Evolutionary conservation across 2,797 vertebrate species (phyloP), one percentile per base, ranked within the genome.

Genomic region (Eupleurogrammus muticus): DNA sequence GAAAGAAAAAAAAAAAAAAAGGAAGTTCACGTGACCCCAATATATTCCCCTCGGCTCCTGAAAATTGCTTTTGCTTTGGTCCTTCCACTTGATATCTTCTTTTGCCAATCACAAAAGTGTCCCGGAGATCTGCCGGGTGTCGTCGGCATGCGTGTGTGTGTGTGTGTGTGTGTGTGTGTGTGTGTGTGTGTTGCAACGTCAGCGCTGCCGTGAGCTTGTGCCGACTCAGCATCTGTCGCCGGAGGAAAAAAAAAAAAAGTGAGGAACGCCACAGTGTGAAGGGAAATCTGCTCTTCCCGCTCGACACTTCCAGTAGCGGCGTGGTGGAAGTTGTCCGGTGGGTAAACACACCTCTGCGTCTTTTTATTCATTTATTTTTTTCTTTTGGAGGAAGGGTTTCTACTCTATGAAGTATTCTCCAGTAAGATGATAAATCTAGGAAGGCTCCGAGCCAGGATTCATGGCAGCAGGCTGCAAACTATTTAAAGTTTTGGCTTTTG

Each of bases 181-280:
- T n/a, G n/a, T n/a, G n/a, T n/a, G n/a, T n/a, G n/a, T n/a, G n/a
- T n/a, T n/a, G n/a, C n/a, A n/a, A n/a, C n/a, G n/a, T n/a, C n/a
- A n/a, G n/a, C n/a, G n/a, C n/a, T n/a, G n/a, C n/a, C n/a, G n/a
- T n/a, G n/a, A n/a, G n/a, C 88, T 77, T 81, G 77, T 89, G 90
- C 87, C 76, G 71, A 77, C 75, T 91, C 90, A 92, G 90, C 90
- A 88, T 82, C 90, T 82, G 89, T 89, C 87, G 78, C 79, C 66
- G 44, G n/a, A n/a, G n/a, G n/a, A n/a, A n/a, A n/a, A n/a, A n/a
- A n/a, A n/a, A n/a, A n/a, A 77, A 72, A 90, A 83, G 75, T 65
- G 78, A 85, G 59, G 50, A 64, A 65, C 83, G 83, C 77, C 84
- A 67, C 54, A 58, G 71, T 60, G 77, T 82, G 59, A 82, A 78